Evolutionary conservation across 2,113 vertebrate species (phyloP).

Genomic region (Thunnus maccoyii): DNA sequence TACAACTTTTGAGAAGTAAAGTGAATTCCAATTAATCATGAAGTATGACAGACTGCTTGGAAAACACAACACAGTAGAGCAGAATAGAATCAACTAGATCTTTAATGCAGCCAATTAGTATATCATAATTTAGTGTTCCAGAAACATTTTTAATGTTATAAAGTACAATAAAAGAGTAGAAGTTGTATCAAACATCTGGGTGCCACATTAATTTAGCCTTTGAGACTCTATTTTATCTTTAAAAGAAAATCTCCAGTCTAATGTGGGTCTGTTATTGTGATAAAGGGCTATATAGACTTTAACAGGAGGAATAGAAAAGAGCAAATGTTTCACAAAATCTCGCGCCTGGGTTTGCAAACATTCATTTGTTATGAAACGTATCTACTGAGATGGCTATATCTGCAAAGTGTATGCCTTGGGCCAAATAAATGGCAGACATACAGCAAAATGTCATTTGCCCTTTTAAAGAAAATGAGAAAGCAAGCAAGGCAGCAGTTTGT

Average conservation of each 20-base stretch:
- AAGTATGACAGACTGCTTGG: background rate
- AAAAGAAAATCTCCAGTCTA: background rate
- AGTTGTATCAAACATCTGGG: background rate
- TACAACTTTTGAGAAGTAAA: background rate
- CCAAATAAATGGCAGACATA: conserved; percentile 62
- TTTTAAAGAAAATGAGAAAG: conserved; percentile 72
- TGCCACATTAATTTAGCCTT: background rate
- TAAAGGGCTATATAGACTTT: conserved; percentile 1
- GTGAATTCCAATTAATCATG: conserved; percentile 6
- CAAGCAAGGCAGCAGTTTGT: conserved; percentile 59
- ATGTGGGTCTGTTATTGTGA: conserved; percentile 19
- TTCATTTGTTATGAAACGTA: conserved; percentile 37
- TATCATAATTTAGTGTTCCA: background rate
- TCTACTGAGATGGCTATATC: conserved; percentile 50
- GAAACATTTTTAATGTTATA: background rate
- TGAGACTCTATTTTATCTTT: background rate
- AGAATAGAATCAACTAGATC: background rate
- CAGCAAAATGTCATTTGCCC: conserved; percentile 67
- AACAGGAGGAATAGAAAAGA: conserved; percentile 10
- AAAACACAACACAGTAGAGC: conserved; percentile 6
- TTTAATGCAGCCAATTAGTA: background rate
- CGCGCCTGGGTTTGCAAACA: conserved; percentile 34
- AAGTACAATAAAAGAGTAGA: background rate
- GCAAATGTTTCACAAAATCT: conserved; percentile 25
- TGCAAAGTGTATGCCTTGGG: conserved; percentile 47